phyloP scores from a whole-genome alignment of 37 sponge, comb jelly and placozoan species.

The Aphrocallistes beatrix region DNA sequence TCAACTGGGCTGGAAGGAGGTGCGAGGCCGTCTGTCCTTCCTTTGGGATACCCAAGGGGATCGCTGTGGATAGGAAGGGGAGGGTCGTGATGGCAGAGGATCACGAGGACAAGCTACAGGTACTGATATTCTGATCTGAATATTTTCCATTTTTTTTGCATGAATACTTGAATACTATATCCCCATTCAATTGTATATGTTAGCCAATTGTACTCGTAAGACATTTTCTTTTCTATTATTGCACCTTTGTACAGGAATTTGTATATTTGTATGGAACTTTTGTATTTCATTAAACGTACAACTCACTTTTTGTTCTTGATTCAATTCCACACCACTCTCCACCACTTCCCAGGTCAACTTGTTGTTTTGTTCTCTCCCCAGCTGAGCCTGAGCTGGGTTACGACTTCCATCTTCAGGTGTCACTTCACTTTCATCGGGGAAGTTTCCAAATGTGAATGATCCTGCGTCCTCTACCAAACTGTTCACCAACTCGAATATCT shows the following conservation, averaged over 20 bases:
- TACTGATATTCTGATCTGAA: not conserved
- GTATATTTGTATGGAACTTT: too few species aligned
- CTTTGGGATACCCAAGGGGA: not conserved
- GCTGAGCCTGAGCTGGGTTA: not conserved
- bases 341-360: not conserved
- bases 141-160: not conserved
- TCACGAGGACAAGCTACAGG: not conserved
- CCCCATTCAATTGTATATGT: not conserved
- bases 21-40: not conserved
- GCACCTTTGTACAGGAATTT: not conserved
- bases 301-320: not conserved
- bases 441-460: not conserved
- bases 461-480: not conserved
- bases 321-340: constrained; percentile 5
- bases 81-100: constrained; percentile 15
- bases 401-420: not conserved
- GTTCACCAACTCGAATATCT: not conserved
- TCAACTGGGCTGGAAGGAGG: not conserved
- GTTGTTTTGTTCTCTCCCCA: not conserved
- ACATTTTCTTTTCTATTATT: not conserved
- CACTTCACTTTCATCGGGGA: not conserved
- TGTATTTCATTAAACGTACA: not conserved
- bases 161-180: not conserved
- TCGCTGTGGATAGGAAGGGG: constrained; percentile 10
- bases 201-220: not conserved